phyloP scores from a whole-genome alignment of 2,113 vertebrate species.

The Oreochromis niloticus region DNA sequence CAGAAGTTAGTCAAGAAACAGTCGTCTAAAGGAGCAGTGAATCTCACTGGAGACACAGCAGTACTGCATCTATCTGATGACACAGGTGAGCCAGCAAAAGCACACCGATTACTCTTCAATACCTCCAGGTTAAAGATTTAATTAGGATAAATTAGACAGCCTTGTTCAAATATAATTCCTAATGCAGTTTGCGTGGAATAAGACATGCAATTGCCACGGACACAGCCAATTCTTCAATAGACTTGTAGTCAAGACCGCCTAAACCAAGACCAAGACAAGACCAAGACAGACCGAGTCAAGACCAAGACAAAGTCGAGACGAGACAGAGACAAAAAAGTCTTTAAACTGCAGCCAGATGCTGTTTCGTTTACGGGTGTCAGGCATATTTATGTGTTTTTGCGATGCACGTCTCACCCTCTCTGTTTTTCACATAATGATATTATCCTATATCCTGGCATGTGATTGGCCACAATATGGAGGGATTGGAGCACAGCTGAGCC shows the following conservation, averaged over 20 bases:
- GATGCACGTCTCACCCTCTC: no score
- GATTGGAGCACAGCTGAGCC: no score
- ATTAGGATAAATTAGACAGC: neutral
- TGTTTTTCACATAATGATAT: no score
- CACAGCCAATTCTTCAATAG: neutral
- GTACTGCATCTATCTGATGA: neutral
- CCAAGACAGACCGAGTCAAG: neutral
- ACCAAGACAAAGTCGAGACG: neutral
- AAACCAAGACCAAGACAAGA: neutral
- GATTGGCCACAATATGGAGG: no score
- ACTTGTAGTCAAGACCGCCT: neutral
- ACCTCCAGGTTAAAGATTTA: neutral
- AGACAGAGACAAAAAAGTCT: no score
- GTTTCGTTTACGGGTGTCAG: no score
- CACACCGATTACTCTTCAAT: neutral
- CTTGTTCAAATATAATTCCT: neutral
- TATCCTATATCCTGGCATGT: no score
- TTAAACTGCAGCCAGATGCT: no score
- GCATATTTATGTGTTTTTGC: no score
- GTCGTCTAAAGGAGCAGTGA: neutral
- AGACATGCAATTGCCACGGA: neutral
- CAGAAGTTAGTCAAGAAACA: neutral
- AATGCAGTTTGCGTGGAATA: rapidly evolving
- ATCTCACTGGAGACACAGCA: neutral
- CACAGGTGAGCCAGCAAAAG: neutral